Evolutionary conservation across 2,113 vertebrate species (phyloP), one percentile per base, ranked within the genome.

Genomic region (Sinocyclocheilus maitianheensis): DNA sequence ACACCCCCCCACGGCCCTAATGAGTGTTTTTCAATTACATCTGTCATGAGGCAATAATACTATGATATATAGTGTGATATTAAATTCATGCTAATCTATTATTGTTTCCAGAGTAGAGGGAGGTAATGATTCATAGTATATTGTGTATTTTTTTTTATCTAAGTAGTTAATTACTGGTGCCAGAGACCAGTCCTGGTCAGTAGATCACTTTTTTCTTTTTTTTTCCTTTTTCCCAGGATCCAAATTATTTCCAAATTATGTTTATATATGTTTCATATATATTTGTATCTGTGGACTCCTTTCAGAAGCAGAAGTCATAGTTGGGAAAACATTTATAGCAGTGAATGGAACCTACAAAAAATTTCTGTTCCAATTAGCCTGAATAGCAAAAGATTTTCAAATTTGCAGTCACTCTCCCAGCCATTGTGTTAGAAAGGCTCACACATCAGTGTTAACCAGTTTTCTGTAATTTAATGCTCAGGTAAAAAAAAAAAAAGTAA

Each of bases 11-110:
- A 93, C 91, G 94, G 95, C 96, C 96, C 95, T 96, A 98, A 99
- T 99, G 98, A 99, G 96, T 97, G 97, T 97, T 98, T 99, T 98
- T 99, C 97, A 99, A 99, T 99, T 99, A 99, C 96, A 96, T 96
- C 97, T 98, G 98, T 98, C 98, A 98, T 92, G 94, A 91, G 90
- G 93, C 97, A 98, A 98, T 96, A 95, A 96, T 96, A 95, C 96
- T 94, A 97, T 99, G 97, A 98, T 99, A 96, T 97, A 99, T 98
- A 96, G 97, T 97, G 95, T 96, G 96, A 98, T 99, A 98, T 98
- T 97, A 97, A 97, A 96, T 96, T 96, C 96, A 97, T 97, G 95
- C 95, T 99, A 98, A 98, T 98, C 95, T 96, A 95, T 94, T 94
- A 95, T 95, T 94, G 93, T 94, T 94, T 92, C 88, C 84, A 88